Base-by-base conservation (phyloP, 2,113 vertebrate species). In the Toxotes chatareus region DNA sequence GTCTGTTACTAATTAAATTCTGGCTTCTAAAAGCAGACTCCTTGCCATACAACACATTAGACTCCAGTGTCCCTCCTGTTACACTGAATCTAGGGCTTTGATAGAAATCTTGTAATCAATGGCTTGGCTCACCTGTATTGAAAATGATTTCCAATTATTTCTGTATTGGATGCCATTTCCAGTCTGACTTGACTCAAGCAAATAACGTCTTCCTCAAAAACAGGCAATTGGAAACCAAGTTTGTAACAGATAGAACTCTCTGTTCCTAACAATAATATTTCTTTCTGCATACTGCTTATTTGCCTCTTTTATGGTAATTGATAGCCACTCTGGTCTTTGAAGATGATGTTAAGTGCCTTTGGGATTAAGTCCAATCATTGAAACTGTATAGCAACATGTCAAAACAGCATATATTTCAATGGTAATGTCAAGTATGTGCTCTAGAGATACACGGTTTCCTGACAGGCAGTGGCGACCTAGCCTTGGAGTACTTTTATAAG, bases 401-500 rank as follows among this genome's bases (percentile, higher is more conserved):
- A 73, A 64, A 66, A 57, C 38, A 49, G 21, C 19, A 61, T 71
- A 19, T 8, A 57, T 88, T 66, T 82, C 7, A 55, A 13, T 51
- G 19, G 40, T n/a, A 78, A 70, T 68, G 76, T 67, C 47, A 70
- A 73, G 27, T 63, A 47, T 62, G 51, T 64, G 21, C 53, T 66
- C 27, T 42, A 3, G 56, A 46, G 55, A 70, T n/a, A 1, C 11
- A 40, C 57, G 55, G 11, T 57, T 31, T 73, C 60, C 70, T 72
- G 76, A 76, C 69, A 62, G 34, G 65, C 12, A 57, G 4, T 23
- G 8, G 21, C 65, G 40, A 44, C 69, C 0, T 59, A 55, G 38
- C 46, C 67, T 80, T 60, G 27, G 13, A 73, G 56, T 80, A 79
- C 51, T 46, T 89, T 75, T 80, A 56, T 53, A 73, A 66, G 62